phyloP scores from a whole-genome alignment of 2,888 invertebrate genomes.

The Aporophyla nigra region DNA sequence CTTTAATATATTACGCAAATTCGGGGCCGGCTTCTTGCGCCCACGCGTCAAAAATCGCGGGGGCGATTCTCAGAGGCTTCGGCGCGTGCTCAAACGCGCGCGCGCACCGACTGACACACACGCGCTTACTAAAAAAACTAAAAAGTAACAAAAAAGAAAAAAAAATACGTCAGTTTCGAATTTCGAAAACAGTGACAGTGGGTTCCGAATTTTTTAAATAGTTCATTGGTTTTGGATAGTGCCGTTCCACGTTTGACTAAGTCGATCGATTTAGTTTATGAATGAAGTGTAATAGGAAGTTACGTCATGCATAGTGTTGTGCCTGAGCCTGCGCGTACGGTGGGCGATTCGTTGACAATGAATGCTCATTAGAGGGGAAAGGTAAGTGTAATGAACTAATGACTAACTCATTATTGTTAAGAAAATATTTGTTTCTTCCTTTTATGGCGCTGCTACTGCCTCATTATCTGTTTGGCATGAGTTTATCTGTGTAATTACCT shows the following conservation, averaged over 20 bases:
- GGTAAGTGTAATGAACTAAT: slow-evolving; percentile 84
- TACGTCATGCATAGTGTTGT: slow-evolving; percentile 90
- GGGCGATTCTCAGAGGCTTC: slow-evolving; percentile 88
- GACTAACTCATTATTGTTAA: slow-evolving; percentile 75
- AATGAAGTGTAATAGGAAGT: slow-evolving; percentile 88
- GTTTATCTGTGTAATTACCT: slow-evolving; percentile 13
- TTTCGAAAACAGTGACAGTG: slow-evolving; percentile 66
- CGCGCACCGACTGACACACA: slow-evolving; percentile 86
- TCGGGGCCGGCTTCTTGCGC: slow-evolving; percentile 83
- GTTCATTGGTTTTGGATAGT: slow-evolving; percentile 66
- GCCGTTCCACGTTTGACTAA: slow-evolving; percentile 70
- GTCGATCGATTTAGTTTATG: slow-evolving; percentile 83
- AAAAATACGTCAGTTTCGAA: slow-evolving; percentile 65
- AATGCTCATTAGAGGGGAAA: slow-evolving; percentile 88
- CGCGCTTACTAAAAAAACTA: slow-evolving; percentile 77
- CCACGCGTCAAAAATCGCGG: slow-evolving; percentile 88
- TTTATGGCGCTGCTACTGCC: slow-evolving; percentile 31
- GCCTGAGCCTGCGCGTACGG: slow-evolving; percentile 81
- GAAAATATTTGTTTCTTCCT: slow-evolving; percentile 71
- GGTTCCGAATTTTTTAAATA: slow-evolving; percentile 59
- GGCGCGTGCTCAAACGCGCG: slow-evolving; percentile 87
- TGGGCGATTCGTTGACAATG: slow-evolving; percentile 86
- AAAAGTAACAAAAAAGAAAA: slow-evolving; percentile 63
- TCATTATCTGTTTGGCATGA: slow-evolving; percentile 18
- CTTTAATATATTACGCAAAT: slow-evolving; percentile 88